Percentiles rank a stretch among this genome's conserved stretches.
These are phyloP conservation scores for Calameuta idolon DNA, from an alignment of 2,888 invertebrate genomes.

Conservation along the genomic window DNA sequence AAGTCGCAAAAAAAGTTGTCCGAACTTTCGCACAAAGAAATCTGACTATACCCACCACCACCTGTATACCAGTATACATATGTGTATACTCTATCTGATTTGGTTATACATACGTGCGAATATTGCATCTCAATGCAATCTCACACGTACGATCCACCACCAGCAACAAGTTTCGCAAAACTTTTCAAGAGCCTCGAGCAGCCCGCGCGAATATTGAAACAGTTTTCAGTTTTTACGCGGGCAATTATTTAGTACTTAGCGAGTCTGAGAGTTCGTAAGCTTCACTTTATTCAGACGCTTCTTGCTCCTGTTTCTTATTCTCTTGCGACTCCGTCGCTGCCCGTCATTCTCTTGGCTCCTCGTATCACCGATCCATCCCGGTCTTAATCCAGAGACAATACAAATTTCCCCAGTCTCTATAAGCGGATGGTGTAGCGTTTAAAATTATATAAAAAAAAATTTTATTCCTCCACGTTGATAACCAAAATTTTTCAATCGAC, in stretches of 20 bases:
- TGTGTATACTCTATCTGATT: background rate
- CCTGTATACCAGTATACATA: background rate
- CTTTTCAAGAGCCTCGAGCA: conserved; percentile 34
- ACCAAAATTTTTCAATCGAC: background rate
- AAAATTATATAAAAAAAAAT: background rate
- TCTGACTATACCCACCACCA: background rate
- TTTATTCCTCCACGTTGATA: background rate
- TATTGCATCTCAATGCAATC: background rate
- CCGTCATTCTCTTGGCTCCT: background rate
- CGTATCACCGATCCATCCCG: background rate
- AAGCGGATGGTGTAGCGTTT: background rate
- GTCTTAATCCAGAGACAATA: background rate
- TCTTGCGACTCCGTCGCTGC: background rate
- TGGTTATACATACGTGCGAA: background rate
- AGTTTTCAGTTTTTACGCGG: conserved; percentile 26
- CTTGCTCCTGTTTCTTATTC: background rate
- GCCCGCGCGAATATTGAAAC: conserved; percentile 31
- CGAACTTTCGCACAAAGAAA: background rate
- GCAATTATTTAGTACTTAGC: conserved; percentile 16
- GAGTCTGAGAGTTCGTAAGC: conserved; percentile 15
- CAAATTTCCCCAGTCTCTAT: background rate
- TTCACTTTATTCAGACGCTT: background rate
- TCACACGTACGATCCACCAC: background rate
- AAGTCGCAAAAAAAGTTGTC: background rate
- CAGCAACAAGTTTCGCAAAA: conserved; percentile 10